Conservation (phyloP, 2,113 vertebrate species). For the Porphyrio hochstetteri region DNA sequence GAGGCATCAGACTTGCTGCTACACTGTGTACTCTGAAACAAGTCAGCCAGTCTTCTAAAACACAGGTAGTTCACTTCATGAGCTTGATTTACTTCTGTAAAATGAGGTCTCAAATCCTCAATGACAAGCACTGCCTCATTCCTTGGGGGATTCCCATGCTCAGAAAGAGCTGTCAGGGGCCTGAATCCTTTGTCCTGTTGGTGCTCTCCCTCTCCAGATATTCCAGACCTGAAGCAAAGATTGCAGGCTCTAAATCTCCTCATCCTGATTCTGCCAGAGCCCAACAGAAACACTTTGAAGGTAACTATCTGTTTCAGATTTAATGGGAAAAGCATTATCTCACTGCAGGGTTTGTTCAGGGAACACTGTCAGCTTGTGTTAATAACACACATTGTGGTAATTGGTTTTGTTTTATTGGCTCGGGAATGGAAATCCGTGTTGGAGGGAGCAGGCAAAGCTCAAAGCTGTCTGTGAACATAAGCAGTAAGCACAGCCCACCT, state of each 20-base stretch:
- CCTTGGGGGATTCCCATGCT: neutral
- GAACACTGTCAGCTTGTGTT: neutral
- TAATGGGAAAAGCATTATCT: neutral
- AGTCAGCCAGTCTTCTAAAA: neutral
- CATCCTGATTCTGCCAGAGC: slow-evolving; percentile 86
- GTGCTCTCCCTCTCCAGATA: slow-evolving; percentile 66
- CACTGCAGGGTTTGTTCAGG: neutral
- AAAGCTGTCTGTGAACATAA: neutral
- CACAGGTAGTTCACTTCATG: neutral
- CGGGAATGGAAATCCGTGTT: neutral
- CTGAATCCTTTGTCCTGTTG: neutral
- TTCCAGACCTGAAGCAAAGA: slow-evolving; percentile 86
- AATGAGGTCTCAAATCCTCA: neutral
- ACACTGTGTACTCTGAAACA: neutral
- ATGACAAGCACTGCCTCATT: neutral
- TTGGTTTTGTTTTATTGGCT: neutral
- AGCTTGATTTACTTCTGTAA: neutral
- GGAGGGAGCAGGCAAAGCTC: neutral
- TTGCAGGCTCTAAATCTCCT: slow-evolving; percentile 89
- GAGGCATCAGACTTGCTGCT: neutral
- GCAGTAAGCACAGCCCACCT: neutral
- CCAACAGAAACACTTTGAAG: slow-evolving; percentile 90
- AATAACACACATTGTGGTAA: neutral
- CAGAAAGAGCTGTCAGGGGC: neutral
- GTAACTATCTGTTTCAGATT: slow-evolving; percentile 55